Evolutionary conservation across 2,113 vertebrate species (phyloP).

Genomic region (Elephas maximus): DNA sequence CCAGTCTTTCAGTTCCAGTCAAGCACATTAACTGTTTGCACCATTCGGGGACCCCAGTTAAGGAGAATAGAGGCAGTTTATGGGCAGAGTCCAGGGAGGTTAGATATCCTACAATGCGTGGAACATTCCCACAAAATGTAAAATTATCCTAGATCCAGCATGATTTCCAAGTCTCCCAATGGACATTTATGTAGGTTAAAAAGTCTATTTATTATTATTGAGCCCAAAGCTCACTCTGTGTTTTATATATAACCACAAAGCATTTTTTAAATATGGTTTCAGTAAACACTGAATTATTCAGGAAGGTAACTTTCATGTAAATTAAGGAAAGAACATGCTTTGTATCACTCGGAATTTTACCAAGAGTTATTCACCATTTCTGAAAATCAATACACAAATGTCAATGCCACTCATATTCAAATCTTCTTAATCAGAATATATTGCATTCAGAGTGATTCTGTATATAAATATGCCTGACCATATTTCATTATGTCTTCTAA

Average conservation of each 20-base stretch:
- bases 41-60: neutral
- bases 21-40: neutral
- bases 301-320: neutral
- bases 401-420: neutral
- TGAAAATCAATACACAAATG: neutral
- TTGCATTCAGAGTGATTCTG: neutral
- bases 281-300: constrained; percentile 2
- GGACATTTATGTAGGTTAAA: neutral
- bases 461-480: neutral
- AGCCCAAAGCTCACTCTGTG: neutral
- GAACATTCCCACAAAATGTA: neutral
- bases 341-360: neutral
- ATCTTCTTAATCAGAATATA: neutral
- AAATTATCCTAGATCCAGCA: neutral
- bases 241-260: constrained; percentile 25
- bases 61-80: neutral
- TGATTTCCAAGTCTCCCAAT: neutral
- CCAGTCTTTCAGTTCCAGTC: neutral
- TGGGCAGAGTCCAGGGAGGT: neutral
- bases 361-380: neutral
- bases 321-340: neutral
- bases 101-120: neutral
- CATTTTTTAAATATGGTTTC: constrained; percentile 7
- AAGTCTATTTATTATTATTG: neutral
- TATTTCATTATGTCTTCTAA: neutral